Conservation (phyloP, 1,140 invertebrate species). For the Megathymus violae region DNA sequence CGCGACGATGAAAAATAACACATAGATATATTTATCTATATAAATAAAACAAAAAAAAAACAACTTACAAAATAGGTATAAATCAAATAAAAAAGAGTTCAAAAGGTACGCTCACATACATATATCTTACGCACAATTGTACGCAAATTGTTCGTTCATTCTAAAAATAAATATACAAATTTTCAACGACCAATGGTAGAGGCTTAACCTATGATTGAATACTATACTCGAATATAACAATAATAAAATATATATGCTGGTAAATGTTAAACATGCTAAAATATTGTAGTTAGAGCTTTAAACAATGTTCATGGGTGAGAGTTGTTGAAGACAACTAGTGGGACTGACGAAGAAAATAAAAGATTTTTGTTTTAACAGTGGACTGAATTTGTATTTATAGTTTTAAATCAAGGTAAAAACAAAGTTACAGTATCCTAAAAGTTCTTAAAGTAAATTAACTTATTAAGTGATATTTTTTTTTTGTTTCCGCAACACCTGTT, state of each 20-base stretch:
- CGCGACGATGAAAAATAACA: background rate
- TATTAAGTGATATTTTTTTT: too few relatives aligned
- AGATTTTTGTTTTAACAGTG: background rate
- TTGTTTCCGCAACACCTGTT: too few relatives aligned
- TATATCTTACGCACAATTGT: background rate
- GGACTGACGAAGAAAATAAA: background rate
- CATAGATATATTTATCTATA: too few relatives aligned
- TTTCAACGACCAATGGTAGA: conserved; percentile 25
- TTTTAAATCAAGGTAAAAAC: too few relatives aligned
- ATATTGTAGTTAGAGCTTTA: conserved; percentile 10
- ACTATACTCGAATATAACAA: conserved; percentile 21
- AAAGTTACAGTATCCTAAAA: too few relatives aligned
- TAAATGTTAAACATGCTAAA: conserved; percentile 42
- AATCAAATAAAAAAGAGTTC: too few relatives aligned
- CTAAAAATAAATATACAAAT: background rate
- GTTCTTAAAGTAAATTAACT: too few relatives aligned
- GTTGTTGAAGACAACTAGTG: conserved; percentile 10
- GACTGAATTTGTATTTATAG: too few relatives aligned
- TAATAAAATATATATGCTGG: conserved; percentile 26
- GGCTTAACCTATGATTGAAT: conserved; percentile 26
- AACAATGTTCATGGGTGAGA: conserved; percentile 22
- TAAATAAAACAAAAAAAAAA: too few relatives aligned
- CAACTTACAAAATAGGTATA: too few relatives aligned
- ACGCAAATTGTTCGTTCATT: too few relatives aligned
- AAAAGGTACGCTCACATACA: too few relatives aligned